Conservation (phyloP, 2,113 vertebrate genomes). For the Candoia aspera region DNA sequence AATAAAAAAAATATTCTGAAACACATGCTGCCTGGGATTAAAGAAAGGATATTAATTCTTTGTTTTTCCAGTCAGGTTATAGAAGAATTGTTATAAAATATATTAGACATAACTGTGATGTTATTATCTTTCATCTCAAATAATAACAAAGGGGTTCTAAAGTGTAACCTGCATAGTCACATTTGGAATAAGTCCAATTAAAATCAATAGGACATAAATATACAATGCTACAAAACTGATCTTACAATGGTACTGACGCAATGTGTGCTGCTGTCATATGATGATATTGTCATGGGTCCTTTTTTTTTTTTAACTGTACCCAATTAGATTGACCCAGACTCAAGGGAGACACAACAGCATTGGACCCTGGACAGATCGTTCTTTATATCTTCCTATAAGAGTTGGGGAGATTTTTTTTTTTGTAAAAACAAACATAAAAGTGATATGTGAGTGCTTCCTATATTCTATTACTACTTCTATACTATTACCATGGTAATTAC, state of each 20-base stretch:
- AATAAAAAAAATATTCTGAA: not conserved
- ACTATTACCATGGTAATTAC: too few relatives aligned
- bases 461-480: too few relatives aligned
- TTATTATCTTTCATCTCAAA: conserved; percentile 2
- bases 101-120: not conserved
- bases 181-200: not conserved
- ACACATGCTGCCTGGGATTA: not conserved
- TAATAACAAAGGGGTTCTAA: not conserved
- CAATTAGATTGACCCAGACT: too few relatives aligned
- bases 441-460: too few relatives aligned
- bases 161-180: not conserved
- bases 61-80: not conserved
- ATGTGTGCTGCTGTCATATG: not conserved
- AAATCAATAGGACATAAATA: not conserved
- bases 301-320: not conserved
- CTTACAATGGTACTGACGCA: not conserved
- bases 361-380: not conserved
- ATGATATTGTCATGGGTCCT: not conserved
- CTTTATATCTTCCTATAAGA: not conserved
- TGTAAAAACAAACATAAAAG: not conserved
- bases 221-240: not conserved
- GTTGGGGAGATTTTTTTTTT: not conserved
- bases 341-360: not conserved
- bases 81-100: not conserved
- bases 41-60: not conserved